Base-by-base conservation (phyloP, 2,797 vertebrate genomes). In the Menidia menidia region DNA sequence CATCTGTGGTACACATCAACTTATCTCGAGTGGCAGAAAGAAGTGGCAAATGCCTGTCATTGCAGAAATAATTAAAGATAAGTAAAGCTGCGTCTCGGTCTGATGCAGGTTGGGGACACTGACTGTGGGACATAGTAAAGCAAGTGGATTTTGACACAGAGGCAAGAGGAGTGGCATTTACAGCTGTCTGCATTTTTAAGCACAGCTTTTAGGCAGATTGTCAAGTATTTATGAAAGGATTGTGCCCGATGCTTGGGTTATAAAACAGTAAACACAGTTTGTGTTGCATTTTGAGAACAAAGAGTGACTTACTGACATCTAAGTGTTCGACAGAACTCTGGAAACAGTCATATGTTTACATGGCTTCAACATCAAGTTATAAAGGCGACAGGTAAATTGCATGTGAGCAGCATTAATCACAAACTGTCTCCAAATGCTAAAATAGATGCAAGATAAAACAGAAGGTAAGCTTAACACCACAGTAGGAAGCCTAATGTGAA, bases 141-240 rank as follows among this genome's bases (percentile, higher is more conserved):
- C 60, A 68, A 44, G 51, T 12, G 42, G 45, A 69, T 71, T 13
- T 65, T 64, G 67, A 81, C 50, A 59, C 53, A 50, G 68, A 64
- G 42, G 65, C 16, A 55, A 51, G 25, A 62, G 64, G 51, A 55
- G 3, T 59, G 47, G 18, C 63, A 68, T 67, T 65, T 73, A 75
- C 67, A 81, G 57, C 73, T 51, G 74, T 73, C 62, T 67, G 75
- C 48, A 74, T 82, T 85, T 69, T n/a, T 55, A 60, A 60, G 74
- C 52, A 44, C 35, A 62, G 68, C 60, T 67, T 69, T 55, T 42
- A 64, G 72, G 60, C 39, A 41, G 64, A 69, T 12, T 66, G 69
- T 83, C 63, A 57, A 55, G 60, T 77, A 71, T 76, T 72, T 73
- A 61, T 68, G 61, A 50, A 75, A 52, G 45, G 61, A 75, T 69